Conservation (phyloP, 2,797 vertebrate species). For the Streptopelia turtur region DNA sequence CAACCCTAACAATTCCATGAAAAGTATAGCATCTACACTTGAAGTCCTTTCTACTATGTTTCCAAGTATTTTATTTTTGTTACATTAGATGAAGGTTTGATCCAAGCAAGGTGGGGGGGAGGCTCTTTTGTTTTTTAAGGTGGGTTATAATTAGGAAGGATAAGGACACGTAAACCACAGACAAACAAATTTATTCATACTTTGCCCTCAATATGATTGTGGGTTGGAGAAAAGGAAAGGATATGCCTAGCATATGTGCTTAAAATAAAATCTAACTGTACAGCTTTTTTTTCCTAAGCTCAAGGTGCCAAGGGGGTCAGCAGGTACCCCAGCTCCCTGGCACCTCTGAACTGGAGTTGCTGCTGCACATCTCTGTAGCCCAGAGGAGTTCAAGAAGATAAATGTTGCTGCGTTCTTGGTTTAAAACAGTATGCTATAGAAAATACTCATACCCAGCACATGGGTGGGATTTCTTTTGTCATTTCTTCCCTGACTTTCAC, state of each 20-base stretch:
- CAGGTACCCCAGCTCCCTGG: not conserved
- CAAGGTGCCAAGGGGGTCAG: not conserved
- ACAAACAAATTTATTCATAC: not conserved
- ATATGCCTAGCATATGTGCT: not conserved
- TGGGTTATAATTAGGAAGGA: not conserved
- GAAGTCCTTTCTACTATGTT: not conserved
- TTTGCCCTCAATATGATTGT: not conserved
- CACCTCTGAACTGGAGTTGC: not conserved
- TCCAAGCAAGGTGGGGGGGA: not conserved
- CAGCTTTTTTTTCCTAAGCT: not conserved
- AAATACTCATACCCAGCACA: not conserved
- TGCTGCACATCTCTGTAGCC: not conserved
- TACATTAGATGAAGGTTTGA: not conserved
- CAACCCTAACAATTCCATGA: not conserved
- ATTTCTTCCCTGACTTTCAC: not conserved
- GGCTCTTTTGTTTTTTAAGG: not conserved
- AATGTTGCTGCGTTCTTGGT: not conserved
- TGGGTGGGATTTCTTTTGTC: not conserved
- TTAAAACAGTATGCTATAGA: not conserved
- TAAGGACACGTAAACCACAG: accelerated
- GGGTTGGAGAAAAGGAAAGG: not conserved
- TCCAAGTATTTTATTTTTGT: not conserved
- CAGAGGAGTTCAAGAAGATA: not conserved
- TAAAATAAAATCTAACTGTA: not conserved
- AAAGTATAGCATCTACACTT: not conserved